Evolutionary conservation across 2,888 invertebrate species (phyloP).

Genomic region (Nomada goodeniana): DNA sequence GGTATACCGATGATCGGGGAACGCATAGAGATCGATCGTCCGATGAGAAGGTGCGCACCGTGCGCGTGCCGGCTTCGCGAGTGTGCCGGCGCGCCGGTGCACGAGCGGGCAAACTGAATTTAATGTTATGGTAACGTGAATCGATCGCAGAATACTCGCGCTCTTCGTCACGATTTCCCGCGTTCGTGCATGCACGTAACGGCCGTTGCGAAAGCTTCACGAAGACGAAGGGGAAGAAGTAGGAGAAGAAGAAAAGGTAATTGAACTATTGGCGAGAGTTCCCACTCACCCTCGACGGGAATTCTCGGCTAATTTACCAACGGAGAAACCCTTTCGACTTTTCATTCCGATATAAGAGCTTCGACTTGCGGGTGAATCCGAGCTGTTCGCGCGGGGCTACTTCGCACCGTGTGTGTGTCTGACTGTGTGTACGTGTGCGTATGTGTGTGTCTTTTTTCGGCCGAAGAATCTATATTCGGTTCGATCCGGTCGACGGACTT

Average conservation of each 20-base stretch:
- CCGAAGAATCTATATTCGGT: conserved; percentile 17
- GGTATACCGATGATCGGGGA: conserved; percentile 35
- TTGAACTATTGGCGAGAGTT: conserved; percentile 34
- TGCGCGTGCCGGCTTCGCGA: conserved; percentile 57
- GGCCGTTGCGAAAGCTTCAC: not conserved
- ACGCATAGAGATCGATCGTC: conserved; percentile 34
- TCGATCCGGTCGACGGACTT: conserved; percentile 28
- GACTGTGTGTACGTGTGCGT: not conserved
- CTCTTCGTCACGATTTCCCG: conserved; percentile 45
- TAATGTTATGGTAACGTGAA: conserved; percentile 70
- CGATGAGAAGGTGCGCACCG: conserved; percentile 58
- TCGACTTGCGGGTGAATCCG: too few relatives aligned
- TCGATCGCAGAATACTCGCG: conserved; percentile 62
- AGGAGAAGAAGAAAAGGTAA: conserved; percentile 39
- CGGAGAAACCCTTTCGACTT: conserved; percentile 3
- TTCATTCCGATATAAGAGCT: conserved; percentile 5
- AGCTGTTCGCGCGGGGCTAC: not conserved
- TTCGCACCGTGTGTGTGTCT: conserved; percentile 3
- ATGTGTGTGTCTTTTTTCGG: not conserved
- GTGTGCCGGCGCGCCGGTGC: conserved; percentile 58
- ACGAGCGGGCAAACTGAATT: conserved; percentile 62
- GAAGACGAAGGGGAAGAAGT: too few relatives aligned
- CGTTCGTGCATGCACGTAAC: conserved; percentile 56
- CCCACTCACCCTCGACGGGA: not conserved
- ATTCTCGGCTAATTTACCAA: conserved; percentile 4